phyloP scores from a whole-genome alignment of 2,113 vertebrate species.

The Fulica atra region DNA sequence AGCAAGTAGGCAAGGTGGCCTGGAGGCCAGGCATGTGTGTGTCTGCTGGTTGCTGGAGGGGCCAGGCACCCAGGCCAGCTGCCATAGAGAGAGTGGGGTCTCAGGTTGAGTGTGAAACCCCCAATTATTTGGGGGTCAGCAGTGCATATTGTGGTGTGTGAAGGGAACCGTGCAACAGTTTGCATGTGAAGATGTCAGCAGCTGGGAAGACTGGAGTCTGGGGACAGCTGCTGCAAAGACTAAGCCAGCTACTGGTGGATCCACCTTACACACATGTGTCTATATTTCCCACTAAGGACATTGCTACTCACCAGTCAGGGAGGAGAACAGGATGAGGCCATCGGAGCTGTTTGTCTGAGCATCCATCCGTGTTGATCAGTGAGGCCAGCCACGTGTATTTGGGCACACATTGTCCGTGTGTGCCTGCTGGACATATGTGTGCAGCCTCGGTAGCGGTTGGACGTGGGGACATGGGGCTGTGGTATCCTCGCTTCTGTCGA shows the following conservation, averaged over 20 bases:
- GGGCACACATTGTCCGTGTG: rapidly evolving
- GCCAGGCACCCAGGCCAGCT: too few relatives aligned
- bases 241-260: background rate
- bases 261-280: rapidly evolving
- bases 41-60: background rate
- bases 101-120: background rate
- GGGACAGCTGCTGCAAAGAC: background rate
- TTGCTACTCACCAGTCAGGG: background rate
- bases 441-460: background rate
- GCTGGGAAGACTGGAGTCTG: background rate
- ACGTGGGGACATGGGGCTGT: background rate
- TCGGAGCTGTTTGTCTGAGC: rapidly evolving
- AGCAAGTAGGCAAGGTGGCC: background rate
- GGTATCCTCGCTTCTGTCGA: rapidly evolving
- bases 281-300: background rate
- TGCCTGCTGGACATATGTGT: background rate
- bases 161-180: background rate
- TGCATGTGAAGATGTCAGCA: rapidly evolving
- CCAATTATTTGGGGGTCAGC: rapidly evolving
- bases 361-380: background rate
- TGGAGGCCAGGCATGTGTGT: too few relatives aligned
- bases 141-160: rapidly evolving
- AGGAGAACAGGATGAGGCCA: background rate
- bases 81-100: background rate
- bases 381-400: background rate